These are phyloP conservation scores for Nibea coibor DNA, from an alignment of 2,113 vertebrate genomes.

Conservation along the genomic window DNA sequence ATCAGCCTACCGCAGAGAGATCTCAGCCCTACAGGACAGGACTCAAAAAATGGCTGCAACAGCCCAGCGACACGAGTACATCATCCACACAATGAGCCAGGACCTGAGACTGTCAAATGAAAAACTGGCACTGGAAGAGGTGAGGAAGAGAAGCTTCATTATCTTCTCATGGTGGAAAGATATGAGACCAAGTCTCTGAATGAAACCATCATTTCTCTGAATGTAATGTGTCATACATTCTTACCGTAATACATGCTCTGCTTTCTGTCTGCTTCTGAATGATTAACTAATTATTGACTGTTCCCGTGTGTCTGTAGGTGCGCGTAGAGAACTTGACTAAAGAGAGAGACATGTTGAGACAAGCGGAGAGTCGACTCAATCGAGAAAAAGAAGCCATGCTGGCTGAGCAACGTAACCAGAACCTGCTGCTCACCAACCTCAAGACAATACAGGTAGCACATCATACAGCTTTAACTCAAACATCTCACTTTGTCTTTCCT, in stretches of 20 bases:
- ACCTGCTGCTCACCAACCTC: conserved; percentile 92
- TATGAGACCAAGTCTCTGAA: neutral
- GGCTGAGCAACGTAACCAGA: conserved; percentile 93
- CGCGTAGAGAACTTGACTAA: conserved; percentile 93
- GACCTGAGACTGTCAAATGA: conserved; percentile 92
- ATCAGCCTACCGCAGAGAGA: conserved; percentile 91
- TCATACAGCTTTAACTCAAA: neutral
- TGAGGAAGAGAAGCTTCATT: conserved; percentile 55
- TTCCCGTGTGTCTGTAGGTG: conserved; percentile 76
- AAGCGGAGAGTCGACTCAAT: conserved; percentile 89
- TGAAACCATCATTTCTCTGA: too few species aligned
- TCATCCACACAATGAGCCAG: conserved; percentile 95
- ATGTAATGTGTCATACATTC: too few species aligned
- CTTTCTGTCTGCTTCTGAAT: neutral
- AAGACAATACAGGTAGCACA: conserved; percentile 93
- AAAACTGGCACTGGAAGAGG: conserved; percentile 92
- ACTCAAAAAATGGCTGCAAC: conserved; percentile 91
- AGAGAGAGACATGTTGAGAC: conserved; percentile 93
- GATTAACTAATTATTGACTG: neutral
- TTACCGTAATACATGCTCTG: too few species aligned
- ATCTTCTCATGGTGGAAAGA: neutral
- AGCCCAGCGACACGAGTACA: conserved; percentile 91
- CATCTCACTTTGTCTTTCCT: neutral
- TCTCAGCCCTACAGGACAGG: conserved; percentile 89
- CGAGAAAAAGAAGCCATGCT: conserved; percentile 92